A percentile compares a stretch with the other conserved stretches of the same genome.
Evolutionary conservation across 2,113 vertebrate genomes (phyloP).

Genomic region (Oophaga pumilio): DNA sequence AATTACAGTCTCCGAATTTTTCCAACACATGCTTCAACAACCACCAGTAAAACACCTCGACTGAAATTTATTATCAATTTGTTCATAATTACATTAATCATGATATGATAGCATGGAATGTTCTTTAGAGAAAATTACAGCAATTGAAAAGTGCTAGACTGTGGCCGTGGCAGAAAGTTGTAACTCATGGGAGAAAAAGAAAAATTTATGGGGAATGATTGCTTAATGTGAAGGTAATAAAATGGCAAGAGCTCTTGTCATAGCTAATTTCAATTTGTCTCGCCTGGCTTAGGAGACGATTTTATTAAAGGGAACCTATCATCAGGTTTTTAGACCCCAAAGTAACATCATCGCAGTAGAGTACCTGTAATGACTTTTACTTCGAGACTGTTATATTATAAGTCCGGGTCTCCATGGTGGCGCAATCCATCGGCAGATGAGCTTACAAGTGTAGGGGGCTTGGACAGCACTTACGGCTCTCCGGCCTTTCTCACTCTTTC

Average conservation of each 20-base stretch:
- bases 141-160: slow-evolving; percentile 21
- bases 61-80: slow-evolving; percentile 27
- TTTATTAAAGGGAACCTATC: not conserved
- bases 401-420: too few relatives aligned
- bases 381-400: too few relatives aligned
- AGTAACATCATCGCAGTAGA: too few relatives aligned
- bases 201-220: slow-evolving; percentile 16
- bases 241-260: slow-evolving; percentile 35
- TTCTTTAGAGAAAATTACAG: slow-evolving; percentile 43
- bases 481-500: too few relatives aligned
- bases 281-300: not conserved
- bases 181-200: slow-evolving; percentile 19
- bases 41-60: not conserved
- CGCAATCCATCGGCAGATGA: too few relatives aligned
- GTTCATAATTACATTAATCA: slow-evolving; percentile 45
- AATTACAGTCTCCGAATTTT: not conserved
- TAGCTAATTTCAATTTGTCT: not conserved
- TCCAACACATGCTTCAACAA: not conserved
- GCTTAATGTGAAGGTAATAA: slow-evolving; percentile 27
- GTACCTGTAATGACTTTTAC: too few relatives aligned
- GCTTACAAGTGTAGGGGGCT: too few relatives aligned
- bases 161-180: not conserved
- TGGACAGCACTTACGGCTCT: too few relatives aligned
- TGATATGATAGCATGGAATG: slow-evolving; percentile 31
- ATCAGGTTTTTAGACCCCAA: too few relatives aligned